A percentile compares a stretch with the other conserved stretches of the same genome.
Conservation (phyloP, 2,797 vertebrate genomes). For the Cottoperca gobio region DNA sequence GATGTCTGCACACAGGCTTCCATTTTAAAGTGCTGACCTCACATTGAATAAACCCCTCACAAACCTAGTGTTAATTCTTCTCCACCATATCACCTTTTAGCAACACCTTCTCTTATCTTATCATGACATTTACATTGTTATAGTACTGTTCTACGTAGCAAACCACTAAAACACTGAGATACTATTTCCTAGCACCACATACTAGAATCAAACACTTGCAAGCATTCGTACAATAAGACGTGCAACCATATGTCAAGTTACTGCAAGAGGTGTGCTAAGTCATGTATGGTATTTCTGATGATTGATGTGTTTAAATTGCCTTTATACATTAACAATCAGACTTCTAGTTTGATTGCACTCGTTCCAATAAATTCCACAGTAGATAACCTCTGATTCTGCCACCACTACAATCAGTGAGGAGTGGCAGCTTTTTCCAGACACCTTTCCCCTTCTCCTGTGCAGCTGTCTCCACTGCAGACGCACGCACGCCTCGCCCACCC, state of each 20-base stretch:
- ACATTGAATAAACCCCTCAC: neutral
- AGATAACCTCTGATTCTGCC: slow-evolving; percentile 39
- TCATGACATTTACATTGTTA: neutral
- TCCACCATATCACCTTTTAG: neutral
- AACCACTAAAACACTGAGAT: neutral
- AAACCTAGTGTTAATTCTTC: neutral
- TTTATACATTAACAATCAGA: slow-evolving; percentile 14
- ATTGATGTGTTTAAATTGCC: slow-evolving; percentile 19
- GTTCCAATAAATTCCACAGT: neutral
- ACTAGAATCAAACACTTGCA: neutral
- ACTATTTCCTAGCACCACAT: neutral
- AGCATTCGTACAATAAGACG: neutral
- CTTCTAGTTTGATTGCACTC: slow-evolving; percentile 10
- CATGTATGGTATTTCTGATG: neutral
- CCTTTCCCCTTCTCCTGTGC: slow-evolving; percentile 28
- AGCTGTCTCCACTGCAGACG: slow-evolving; percentile 24
- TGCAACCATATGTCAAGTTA: neutral
- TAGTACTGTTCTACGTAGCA: neutral
- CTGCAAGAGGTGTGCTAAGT: neutral
- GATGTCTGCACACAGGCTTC: neutral
- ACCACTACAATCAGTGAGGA: slow-evolving; percentile 48
- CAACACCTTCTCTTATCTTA: neutral
- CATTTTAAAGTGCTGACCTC: neutral
- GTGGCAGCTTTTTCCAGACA: slow-evolving; percentile 44
- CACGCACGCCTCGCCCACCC: slow-evolving; percentile 33